A percentile compares a stretch with the other conserved stretches of the same genome.
These are phyloP conservation scores for Zalophus californianus DNA, from an alignment of 2,797 vertebrate genomes.

Conservation along the genomic window DNA sequence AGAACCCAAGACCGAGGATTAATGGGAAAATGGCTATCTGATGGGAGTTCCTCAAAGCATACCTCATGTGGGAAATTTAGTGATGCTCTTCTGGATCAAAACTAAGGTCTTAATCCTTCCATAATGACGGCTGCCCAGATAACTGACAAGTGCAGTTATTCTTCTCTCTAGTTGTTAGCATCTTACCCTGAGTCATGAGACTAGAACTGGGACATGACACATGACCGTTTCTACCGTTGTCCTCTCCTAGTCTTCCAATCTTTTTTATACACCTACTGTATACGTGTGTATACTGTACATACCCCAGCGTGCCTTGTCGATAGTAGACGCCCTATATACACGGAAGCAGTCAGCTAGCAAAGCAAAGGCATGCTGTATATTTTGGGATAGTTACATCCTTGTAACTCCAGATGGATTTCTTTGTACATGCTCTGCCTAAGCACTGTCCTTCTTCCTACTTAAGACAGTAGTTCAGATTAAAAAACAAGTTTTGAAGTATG, in stretches of 20 bases:
- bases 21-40: not conserved
- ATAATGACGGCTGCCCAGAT: not conserved
- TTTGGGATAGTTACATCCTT: not conserved
- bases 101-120: not conserved
- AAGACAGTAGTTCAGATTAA: not conserved
- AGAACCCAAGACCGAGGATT: not conserved
- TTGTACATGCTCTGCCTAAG: not conserved
- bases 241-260: not conserved
- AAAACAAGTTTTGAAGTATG: not conserved
- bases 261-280: not conserved
- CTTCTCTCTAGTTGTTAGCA: not conserved
- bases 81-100: not conserved
- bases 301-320: not conserved
- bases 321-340: accelerated
- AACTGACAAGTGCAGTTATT: not conserved
- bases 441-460: not conserved
- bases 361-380: not conserved
- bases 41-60: not conserved
- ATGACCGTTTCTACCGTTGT: not conserved
- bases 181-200: not conserved
- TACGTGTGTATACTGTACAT: accelerated
- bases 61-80: not conserved
- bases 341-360: not conserved
- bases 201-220: not conserved
- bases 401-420: not conserved